Evolutionary conservation across 1,140 invertebrate species (phyloP).

Genomic region (Pseudomyrmex sp.): DNA sequence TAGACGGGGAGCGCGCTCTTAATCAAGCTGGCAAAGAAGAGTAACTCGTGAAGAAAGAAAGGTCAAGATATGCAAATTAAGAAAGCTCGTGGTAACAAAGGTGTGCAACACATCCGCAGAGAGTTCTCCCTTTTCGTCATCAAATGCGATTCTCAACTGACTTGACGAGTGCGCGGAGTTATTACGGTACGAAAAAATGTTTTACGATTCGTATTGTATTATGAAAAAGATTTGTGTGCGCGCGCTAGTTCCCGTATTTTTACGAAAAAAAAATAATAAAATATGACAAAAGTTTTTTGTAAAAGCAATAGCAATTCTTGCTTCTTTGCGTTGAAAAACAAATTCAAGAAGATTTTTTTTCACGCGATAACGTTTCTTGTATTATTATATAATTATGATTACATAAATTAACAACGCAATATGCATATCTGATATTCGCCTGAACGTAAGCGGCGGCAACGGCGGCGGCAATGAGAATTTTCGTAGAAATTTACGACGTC

Average conservation of each 20-base stretch:
- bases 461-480: neutral
- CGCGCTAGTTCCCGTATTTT: no score
- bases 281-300: no score
- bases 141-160: neutral
- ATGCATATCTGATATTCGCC: neutral
- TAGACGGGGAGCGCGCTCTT: conserved; percentile 24
- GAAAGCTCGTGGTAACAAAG: neutral
- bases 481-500: conserved; percentile 27
- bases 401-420: neutral
- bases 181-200: neutral
- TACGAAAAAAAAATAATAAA: no score
- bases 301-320: neutral
- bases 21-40: conserved; percentile 38
- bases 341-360: conserved; percentile 4
- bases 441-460: neutral
- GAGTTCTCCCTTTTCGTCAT: neutral
- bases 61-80: conserved; percentile 37
- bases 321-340: no score
- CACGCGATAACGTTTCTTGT: neutral
- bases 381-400: neutral
- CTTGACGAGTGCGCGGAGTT: neutral
- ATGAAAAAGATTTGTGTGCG: no score
- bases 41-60: conserved; percentile 28
- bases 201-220: neutral
- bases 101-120: neutral